phyloP scores from a whole-genome alignment of 2,113 vertebrate species.

The Sprattus sprattus region DNA sequence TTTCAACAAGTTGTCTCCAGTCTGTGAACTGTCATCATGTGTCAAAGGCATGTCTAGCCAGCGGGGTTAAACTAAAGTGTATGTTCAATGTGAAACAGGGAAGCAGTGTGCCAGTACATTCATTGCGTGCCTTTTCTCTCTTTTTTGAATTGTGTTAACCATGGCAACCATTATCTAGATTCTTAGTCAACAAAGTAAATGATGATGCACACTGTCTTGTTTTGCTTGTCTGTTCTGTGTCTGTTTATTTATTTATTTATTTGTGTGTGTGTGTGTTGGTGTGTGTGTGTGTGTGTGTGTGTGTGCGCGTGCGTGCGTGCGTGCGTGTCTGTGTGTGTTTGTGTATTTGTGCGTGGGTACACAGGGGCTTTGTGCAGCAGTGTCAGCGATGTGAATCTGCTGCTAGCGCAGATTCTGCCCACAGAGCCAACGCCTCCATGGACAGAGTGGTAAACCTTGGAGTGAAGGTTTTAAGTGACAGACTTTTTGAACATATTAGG shows the following conservation, averaged over 20 bases:
- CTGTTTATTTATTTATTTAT: background rate
- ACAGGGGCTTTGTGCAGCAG: conserved; percentile 74
- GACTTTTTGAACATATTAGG: conserved; percentile 81
- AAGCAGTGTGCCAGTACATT: no score
- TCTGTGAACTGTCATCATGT: no score
- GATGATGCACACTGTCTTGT: background rate
- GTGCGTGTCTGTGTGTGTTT: conserved; percentile 25
- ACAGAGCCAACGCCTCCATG: conserved; percentile 69
- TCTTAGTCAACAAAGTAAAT: background rate
- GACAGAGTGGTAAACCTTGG: conserved; percentile 78
- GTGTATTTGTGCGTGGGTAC: conserved; percentile 33
- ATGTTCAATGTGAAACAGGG: no score
- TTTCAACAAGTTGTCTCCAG: no score
- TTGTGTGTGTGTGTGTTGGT: conserved; percentile 16
- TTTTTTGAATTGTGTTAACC: background rate
- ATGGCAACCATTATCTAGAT: background rate
- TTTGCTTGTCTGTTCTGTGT: background rate
- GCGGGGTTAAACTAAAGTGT: no score
- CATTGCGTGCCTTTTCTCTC: background rate
- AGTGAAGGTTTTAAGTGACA: conserved; percentile 73
- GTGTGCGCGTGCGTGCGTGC: conserved; percentile 2
- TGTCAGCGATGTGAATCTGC: conserved; percentile 73
- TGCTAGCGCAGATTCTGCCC: conserved; percentile 71
- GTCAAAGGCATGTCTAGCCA: no score
- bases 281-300: background rate